Evolutionary conservation across 2,797 vertebrate species (phyloP).

Genomic region (Hypotaenidia okinawae): DNA sequence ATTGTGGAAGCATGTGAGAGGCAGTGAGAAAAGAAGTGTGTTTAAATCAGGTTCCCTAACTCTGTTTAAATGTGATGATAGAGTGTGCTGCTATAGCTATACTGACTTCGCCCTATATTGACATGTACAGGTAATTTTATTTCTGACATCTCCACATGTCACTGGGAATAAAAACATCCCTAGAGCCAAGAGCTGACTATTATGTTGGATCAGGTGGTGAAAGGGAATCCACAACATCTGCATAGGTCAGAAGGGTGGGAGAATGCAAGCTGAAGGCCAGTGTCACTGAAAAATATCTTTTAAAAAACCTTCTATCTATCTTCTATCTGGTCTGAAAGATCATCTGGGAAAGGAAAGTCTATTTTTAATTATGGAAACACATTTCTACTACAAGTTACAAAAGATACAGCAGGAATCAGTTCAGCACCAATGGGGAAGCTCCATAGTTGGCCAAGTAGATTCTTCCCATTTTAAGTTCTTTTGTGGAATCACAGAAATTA

Average conservation of each 20-base stretch:
- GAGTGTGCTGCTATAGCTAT: not conserved
- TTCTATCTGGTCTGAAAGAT: not conserved
- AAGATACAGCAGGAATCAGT: not conserved
- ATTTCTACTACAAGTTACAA: not conserved
- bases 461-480: not conserved
- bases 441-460: not conserved
- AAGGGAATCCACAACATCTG: conserved; percentile 10
- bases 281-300: not conserved
- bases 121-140: not conserved
- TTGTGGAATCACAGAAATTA: not conserved
- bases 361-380: not conserved
- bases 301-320: not conserved
- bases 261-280: not conserved
- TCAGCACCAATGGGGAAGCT: not conserved
- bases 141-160: conserved; percentile 16
- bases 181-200: not conserved
- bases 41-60: not conserved
- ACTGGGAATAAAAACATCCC: not conserved
- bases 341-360: not conserved
- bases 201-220: conserved; percentile 3
- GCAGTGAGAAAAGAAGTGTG: not conserved
- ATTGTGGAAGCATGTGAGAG: not conserved
- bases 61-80: not conserved
- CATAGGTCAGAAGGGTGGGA: conserved; percentile 18
- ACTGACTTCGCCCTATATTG: not conserved